Evolutionary conservation across 37 sponge, comb jelly and placozoan species (phyloP).

Genomic region (Ephydatia muelleri): DNA sequence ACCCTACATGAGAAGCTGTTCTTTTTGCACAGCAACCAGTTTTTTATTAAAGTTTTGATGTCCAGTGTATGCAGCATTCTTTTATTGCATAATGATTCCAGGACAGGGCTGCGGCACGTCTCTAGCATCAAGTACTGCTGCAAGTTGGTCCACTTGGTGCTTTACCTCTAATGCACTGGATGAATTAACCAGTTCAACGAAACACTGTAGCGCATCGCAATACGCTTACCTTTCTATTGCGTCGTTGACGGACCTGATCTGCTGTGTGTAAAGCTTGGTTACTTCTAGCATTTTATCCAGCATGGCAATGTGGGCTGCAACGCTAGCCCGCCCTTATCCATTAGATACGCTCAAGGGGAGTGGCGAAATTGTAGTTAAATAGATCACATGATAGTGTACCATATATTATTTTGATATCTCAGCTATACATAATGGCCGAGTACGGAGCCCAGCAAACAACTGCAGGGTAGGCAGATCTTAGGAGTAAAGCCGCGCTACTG

Average conservation of each 20-base stretch:
- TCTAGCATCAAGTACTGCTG: background rate
- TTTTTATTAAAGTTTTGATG: background rate
- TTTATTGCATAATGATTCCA: background rate
- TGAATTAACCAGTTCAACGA: background rate
- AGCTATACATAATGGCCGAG: background rate
- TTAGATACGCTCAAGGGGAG: background rate
- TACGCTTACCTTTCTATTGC: constrained; percentile 17
- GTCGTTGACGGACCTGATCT: background rate
- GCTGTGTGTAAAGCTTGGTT: background rate
- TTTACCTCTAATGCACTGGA: background rate
- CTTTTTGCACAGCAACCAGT: background rate
- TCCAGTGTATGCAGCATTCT: background rate
- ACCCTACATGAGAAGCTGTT: background rate
- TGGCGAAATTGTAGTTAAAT: background rate
- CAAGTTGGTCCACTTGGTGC: background rate
- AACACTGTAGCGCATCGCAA: background rate
- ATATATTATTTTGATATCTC: no score
- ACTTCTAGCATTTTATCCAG: constrained; percentile 16
- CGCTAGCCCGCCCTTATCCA: background rate
- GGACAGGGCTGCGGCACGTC: background rate
- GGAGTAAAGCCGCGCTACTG: background rate
- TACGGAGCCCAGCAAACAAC: background rate
- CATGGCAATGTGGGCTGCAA: background rate
- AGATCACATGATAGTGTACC: background rate
- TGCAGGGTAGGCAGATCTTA: background rate